These are phyloP conservation scores for Epizoanthus illoricatus DNA, from an alignment of 92 coral and sea anemone species.

Conservation along the genomic window DNA sequence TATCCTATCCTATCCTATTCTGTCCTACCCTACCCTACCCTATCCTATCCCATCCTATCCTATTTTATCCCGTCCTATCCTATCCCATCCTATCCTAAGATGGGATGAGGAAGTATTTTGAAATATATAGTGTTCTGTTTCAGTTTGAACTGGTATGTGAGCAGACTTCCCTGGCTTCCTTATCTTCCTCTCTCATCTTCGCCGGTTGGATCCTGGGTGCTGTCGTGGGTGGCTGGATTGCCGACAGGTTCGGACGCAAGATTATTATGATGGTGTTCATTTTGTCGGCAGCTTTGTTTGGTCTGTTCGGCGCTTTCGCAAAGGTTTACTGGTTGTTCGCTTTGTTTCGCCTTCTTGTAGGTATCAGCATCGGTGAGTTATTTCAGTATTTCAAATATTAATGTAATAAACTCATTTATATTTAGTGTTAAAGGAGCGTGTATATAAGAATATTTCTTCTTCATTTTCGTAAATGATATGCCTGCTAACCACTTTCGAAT, in stretches of 20 bases:
- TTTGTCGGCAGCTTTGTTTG: neutral
- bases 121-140: neutral
- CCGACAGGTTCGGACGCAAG: conserved; percentile 28
- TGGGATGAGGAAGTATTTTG: neutral
- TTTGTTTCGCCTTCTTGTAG: conserved; percentile 17
- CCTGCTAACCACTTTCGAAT: too few relatives aligned
- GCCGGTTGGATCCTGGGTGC: conserved; percentile 20
- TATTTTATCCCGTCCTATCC: too few relatives aligned
- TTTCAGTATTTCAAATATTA: too few relatives aligned
- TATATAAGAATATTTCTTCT: too few relatives aligned
- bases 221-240: neutral
- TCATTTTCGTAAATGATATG: too few relatives aligned
- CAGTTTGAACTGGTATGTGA: conserved; percentile 19
- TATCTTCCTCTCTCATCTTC: conserved; percentile 10
- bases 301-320: conserved; percentile 16
- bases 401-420: too few relatives aligned
- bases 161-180: conserved; percentile 2
- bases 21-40: too few relatives aligned
- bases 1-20: too few relatives aligned
- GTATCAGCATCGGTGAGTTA: conserved; percentile 9
- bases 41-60: too few relatives aligned
- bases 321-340: conserved; percentile 13
- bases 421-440: too few relatives aligned
- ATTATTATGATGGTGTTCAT: conserved; percentile 13
- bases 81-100: too few relatives aligned